A percentile compares a stretch with the other conserved stretches of the same genome.
These are phyloP conservation scores for Latrodectus elegans DNA, from an alignment of 2,888 invertebrate species.

Conservation along the genomic window DNA sequence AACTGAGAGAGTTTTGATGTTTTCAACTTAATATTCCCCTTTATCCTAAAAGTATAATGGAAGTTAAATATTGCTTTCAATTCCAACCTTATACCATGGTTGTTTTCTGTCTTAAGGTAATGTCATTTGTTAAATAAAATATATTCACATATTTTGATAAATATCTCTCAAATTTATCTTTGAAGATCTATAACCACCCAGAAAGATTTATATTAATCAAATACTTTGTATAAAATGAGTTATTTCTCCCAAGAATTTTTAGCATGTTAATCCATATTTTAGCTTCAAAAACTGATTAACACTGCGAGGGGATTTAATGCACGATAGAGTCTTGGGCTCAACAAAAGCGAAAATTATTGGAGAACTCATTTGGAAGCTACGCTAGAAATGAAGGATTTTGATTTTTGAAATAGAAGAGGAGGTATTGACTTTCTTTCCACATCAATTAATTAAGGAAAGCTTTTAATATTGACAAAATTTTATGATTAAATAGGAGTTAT, in stretches of 20 bases:
- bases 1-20: too few species aligned
- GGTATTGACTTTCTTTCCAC: constrained; percentile 51
- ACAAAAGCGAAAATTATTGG: constrained; percentile 50
- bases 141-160: too few species aligned
- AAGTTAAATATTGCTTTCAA: too few species aligned
- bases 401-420: constrained; percentile 18
- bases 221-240: neutral
- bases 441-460: constrained; percentile 51
- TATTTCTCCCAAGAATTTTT: neutral
- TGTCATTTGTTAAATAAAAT: too few species aligned
- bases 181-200: too few species aligned
- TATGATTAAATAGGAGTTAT: constrained; percentile 41
- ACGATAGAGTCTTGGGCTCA: constrained; percentile 12
- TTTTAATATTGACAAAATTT: constrained; percentile 58
- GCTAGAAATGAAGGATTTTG: constrained; percentile 27
- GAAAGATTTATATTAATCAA: too few species aligned
- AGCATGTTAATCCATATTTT: constrained; percentile 1
- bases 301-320: neutral
- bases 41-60: too few species aligned
- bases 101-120: too few species aligned
- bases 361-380: constrained; percentile 41
- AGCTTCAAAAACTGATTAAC: constrained; percentile 38
- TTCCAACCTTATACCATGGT: too few species aligned
- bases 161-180: too few species aligned
- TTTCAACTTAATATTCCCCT: too few species aligned